Percentiles rank a stretch among this genome's conserved stretches.
phyloP scores from a whole-genome alignment of 2,797 vertebrate genomes.

The Fringilla coelebs region DNA sequence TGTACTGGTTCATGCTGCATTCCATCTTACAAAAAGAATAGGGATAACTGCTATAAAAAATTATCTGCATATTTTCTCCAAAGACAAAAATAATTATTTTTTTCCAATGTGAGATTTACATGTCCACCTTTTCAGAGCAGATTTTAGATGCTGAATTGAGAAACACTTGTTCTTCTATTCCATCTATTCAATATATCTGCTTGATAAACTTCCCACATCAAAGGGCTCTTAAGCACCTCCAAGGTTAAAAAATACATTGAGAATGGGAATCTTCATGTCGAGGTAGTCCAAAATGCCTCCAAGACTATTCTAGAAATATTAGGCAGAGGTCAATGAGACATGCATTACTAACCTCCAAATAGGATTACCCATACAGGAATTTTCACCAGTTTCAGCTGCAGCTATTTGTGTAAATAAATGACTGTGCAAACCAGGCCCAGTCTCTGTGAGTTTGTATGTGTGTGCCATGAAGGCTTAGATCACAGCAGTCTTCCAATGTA shows the following conservation, averaged over 20 bases:
- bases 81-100: neutral
- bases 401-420: neutral
- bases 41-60: neutral
- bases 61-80: neutral
- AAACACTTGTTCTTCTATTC: neutral
- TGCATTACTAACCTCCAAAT: neutral
- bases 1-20: neutral
- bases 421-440: neutral
- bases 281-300: neutral
- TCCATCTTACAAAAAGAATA: neutral
- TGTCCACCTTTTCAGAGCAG: neutral
- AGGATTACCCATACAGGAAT: neutral
- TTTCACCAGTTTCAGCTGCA: neutral
- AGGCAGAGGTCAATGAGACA: neutral
- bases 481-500: neutral
- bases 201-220: accelerated
- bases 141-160: neutral
- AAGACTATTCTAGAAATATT: neutral
- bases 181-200: neutral
- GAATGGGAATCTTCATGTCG: neutral
- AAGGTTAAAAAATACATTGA: neutral
- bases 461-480: neutral
- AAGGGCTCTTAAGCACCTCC: neutral
- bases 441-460: neutral
- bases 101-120: neutral